phyloP scores from a whole-genome alignment of 2,888 invertebrate species.

The Invenusta paracnida region DNA sequence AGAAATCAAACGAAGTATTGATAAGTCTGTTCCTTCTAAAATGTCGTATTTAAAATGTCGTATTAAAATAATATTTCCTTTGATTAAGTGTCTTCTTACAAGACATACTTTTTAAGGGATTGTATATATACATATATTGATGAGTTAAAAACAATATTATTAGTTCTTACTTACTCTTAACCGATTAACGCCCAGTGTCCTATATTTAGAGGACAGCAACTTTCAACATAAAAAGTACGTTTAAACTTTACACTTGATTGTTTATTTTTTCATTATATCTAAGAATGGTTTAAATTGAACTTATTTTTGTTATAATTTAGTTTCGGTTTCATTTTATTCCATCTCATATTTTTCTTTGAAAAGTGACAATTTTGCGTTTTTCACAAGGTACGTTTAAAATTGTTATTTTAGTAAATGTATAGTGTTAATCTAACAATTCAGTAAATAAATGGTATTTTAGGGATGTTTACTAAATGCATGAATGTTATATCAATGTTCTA shows the following conservation, averaged over 20 bases:
- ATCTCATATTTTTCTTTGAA: slow-evolving; percentile 1
- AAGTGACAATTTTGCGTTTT: neutral
- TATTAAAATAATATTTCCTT: too few relatives aligned
- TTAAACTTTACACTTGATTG: slow-evolving; percentile 26
- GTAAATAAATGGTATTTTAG: neutral
- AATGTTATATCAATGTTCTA: neutral
- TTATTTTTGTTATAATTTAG: slow-evolving; percentile 26
- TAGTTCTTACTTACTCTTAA: too few relatives aligned
- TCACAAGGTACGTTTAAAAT: neutral
- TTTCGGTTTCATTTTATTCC: slow-evolving; percentile 24
- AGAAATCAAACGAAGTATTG: too few relatives aligned
- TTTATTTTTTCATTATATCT: slow-evolving; percentile 7
- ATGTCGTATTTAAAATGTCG: too few relatives aligned
- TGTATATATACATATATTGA: too few relatives aligned
- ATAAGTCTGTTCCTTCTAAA: too few relatives aligned
- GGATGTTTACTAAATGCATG: neutral
- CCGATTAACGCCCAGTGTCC: slow-evolving; percentile 26
- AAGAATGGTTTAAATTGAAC: slow-evolving; percentile 16
- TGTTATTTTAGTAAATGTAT: neutral
- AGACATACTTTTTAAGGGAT: too few relatives aligned
- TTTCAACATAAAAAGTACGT: slow-evolving; percentile 15
- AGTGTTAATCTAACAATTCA: neutral
- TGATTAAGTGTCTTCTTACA: too few relatives aligned
- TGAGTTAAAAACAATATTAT: too few relatives aligned
- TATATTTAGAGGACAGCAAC: slow-evolving; percentile 20